These are phyloP conservation scores for Euzetes globulus DNA, from an alignment of 2,888 invertebrate genomes.

Conservation along the genomic window DNA sequence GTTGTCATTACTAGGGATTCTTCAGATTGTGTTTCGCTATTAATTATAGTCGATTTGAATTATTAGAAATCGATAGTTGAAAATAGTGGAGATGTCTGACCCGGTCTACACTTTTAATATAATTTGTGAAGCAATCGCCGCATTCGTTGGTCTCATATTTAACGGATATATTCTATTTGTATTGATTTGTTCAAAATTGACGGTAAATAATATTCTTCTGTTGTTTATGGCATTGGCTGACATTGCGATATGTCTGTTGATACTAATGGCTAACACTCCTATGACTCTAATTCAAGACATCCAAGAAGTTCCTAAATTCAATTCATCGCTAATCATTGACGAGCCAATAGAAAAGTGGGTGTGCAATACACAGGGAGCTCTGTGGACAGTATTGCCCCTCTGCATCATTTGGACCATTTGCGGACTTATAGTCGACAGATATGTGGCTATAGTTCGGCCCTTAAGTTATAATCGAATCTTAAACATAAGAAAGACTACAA, in stretches of 20 bases:
- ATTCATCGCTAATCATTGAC: background rate
- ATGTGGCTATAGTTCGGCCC: slow-evolving; percentile 70
- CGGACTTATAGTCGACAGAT: slow-evolving; percentile 60
- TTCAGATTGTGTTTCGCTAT: no score
- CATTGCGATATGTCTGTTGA: slow-evolving; percentile 58
- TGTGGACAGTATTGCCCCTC: slow-evolving; percentile 61
- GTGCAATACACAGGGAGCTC: slow-evolving; percentile 41
- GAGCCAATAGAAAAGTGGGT: background rate
- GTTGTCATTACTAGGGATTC: no score
- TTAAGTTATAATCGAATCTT: slow-evolving; percentile 70
- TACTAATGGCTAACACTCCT: slow-evolving; percentile 47
- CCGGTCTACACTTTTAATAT: background rate
- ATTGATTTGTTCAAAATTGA: slow-evolving; percentile 53
- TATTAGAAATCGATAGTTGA: no score
- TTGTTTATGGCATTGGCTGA: slow-evolving; percentile 66
- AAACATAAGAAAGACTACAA: slow-evolving; percentile 61
- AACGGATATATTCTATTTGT: slow-evolving; percentile 67
- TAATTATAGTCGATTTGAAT: no score
- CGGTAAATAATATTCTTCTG: slow-evolving; percentile 60
- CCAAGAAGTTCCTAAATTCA: background rate
- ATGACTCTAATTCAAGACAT: background rate
- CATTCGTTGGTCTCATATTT: slow-evolving; percentile 59
- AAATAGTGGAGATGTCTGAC: background rate
- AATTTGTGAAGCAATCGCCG: slow-evolving; percentile 32
- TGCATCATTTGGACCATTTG: slow-evolving; percentile 70